phyloP scores from a whole-genome alignment of 2,113 vertebrate species.

The Clarias gariepinus region DNA sequence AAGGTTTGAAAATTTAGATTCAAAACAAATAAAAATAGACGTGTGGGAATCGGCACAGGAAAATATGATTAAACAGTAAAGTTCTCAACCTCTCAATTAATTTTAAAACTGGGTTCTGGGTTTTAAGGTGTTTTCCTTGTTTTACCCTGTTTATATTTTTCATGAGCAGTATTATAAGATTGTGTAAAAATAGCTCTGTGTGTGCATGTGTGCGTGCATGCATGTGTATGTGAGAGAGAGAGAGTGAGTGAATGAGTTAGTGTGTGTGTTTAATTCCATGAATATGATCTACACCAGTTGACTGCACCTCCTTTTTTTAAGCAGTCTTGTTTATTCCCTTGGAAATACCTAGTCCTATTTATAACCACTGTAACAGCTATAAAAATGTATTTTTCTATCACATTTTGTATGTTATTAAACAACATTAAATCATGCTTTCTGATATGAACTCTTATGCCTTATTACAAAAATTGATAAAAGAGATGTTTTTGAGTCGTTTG shows the following conservation, averaged over 20 bases:
- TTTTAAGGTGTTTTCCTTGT: conserved; percentile 24
- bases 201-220: conserved; percentile 46
- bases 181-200: conserved; percentile 60
- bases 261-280: conserved; percentile 55
- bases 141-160: conserved; percentile 35
- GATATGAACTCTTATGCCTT: conserved; percentile 81
- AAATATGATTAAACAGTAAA: conserved; percentile 28
- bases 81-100: conserved; percentile 62
- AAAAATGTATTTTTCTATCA: conserved; percentile 99
- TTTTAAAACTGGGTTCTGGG: conserved; percentile 71
- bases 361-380: conserved; percentile 99
- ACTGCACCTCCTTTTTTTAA: conserved; percentile 62
- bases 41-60: conserved; percentile 25
- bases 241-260: no score
- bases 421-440: conserved; percentile 97
- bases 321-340: conserved; percentile 84
- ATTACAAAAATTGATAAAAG: conserved; percentile 59
- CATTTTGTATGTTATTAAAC: conserved; percentile 97
- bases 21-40: neutral
- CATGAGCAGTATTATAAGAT: conserved; percentile 76
- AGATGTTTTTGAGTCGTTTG: conserved; percentile 24
- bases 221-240: conserved; percentile 13
- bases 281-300: conserved; percentile 33
- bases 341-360: conserved; percentile 84
- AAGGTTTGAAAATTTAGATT: conserved; percentile 65